phyloP scores from a whole-genome alignment of 2,113 vertebrate species.

The Alethe castanea region DNA sequence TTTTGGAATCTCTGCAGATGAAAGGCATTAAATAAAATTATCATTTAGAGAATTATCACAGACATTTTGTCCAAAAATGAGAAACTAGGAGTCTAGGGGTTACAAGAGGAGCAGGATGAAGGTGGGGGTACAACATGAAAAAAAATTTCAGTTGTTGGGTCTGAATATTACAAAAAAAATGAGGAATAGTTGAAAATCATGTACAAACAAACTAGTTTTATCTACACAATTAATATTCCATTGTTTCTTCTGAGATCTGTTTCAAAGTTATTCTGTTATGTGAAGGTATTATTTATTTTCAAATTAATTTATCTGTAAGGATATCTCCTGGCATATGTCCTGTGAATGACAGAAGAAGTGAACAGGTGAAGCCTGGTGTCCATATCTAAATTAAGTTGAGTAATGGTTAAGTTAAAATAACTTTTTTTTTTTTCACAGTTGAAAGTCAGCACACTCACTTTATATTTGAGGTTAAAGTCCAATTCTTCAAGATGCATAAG shows the following conservation, averaged over 20 bases:
- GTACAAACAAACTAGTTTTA: not conserved
- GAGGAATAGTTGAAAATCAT: not conserved
- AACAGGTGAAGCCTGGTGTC: not conserved
- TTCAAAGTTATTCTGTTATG: not conserved
- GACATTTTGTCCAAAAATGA: not conserved
- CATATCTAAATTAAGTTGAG: not conserved
- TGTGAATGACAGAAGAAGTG: not conserved
- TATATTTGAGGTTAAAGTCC: not conserved
- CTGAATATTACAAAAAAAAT: not conserved
- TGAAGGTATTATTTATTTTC: not conserved
- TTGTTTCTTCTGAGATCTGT: not conserved
- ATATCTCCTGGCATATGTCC: not conserved
- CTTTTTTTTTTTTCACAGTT: not conserved
- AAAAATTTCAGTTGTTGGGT: not conserved
- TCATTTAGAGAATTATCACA: not conserved
- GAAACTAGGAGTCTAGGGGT: not conserved
- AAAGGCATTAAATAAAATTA: not conserved
- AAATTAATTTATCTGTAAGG: not conserved
- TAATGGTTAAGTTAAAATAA: not conserved
- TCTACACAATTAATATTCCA: not conserved
- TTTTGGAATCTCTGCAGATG: not conserved
- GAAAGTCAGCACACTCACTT: not conserved
- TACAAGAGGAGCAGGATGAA: not conserved
- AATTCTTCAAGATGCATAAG: not conserved
- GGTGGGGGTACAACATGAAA: accelerated